These are phyloP conservation scores for Rhynchophorus ferrugineus DNA, from an alignment of 1,140 invertebrate species.

Conservation along the genomic window DNA sequence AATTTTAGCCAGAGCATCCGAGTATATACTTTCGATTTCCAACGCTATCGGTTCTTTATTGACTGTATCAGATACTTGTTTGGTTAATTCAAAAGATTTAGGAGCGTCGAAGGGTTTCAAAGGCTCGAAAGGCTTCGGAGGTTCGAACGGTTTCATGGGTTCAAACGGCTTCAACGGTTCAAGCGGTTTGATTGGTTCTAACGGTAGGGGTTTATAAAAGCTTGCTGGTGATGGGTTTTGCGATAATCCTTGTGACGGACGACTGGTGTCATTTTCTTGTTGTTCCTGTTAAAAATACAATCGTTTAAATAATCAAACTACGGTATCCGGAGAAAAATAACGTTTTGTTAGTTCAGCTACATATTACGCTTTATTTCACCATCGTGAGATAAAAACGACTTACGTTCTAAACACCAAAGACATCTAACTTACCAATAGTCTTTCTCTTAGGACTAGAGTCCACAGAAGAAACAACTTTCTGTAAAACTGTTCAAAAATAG, in stretches of 20 bases:
- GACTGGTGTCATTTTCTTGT: background rate
- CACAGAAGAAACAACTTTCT: conserved; percentile 16
- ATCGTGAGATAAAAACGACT: background rate
- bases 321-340: background rate
- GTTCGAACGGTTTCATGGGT: conserved; percentile 30
- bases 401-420: conserved; percentile 4
- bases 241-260: background rate
- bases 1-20: conserved; percentile 15
- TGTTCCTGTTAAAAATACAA: background rate
- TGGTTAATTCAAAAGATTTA: conserved; percentile 31
- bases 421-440: conserved; percentile 17
- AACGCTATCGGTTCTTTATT: conserved; percentile 6
- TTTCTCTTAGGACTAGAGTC: conserved; percentile 12
- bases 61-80: conserved; percentile 18
- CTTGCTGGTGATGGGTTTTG: conserved; percentile 2
- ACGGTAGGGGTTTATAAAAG: conserved; percentile 13
- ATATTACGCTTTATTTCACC: background rate
- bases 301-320: too few species aligned
- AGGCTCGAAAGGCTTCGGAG: conserved; percentile 28
- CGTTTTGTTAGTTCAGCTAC: conserved; percentile 1
- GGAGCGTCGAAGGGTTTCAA: conserved; percentile 32
- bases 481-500: conserved; percentile 12
- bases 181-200: conserved; percentile 9
- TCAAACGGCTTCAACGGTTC: conserved; percentile 25
- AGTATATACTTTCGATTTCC: conserved; percentile 18